Conservation (phyloP, 2,888 invertebrate species). For the Chrysina gloriosa region DNA sequence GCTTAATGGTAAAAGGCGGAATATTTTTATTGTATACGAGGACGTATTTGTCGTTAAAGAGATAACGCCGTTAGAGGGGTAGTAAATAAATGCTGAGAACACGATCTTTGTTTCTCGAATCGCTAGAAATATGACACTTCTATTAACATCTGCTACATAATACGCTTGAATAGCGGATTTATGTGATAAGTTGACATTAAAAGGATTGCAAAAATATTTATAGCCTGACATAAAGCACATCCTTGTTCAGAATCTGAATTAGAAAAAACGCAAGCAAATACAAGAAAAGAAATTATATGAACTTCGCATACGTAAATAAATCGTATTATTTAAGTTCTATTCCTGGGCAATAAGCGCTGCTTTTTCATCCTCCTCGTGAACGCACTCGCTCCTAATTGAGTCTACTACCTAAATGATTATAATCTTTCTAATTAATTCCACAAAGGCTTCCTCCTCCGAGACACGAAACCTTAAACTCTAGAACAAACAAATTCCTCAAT, state of each 20-base stretch:
- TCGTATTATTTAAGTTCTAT: too few species aligned
- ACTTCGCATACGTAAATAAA: too few species aligned
- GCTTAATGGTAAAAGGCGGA: slow-evolving; percentile 1
- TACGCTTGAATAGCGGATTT: too few species aligned
- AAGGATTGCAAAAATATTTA: too few species aligned
- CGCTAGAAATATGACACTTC: neutral
- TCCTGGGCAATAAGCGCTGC: too few species aligned
- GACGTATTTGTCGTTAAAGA: neutral
- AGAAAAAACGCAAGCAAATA: too few species aligned
- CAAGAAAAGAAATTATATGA: too few species aligned
- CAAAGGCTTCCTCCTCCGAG: neutral
- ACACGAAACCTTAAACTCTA: slow-evolving; percentile 7
- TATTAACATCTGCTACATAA: neutral
- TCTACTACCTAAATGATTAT: slow-evolving; percentile 16
- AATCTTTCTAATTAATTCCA: slow-evolving; percentile 25
- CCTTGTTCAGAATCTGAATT: too few species aligned
- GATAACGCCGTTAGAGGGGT: neutral
- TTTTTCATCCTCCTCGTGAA: too few species aligned
- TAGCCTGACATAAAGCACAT: too few species aligned
- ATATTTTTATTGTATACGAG: slow-evolving; percentile 11
- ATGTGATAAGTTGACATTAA: too few species aligned
- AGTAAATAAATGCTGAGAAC: neutral
- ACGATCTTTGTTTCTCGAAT: neutral
- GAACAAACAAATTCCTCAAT: slow-evolving; percentile 11
- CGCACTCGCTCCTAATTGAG: too few species aligned